Base-by-base conservation (phyloP, 2,888 invertebrate genomes). In the Protonemura montana region DNA sequence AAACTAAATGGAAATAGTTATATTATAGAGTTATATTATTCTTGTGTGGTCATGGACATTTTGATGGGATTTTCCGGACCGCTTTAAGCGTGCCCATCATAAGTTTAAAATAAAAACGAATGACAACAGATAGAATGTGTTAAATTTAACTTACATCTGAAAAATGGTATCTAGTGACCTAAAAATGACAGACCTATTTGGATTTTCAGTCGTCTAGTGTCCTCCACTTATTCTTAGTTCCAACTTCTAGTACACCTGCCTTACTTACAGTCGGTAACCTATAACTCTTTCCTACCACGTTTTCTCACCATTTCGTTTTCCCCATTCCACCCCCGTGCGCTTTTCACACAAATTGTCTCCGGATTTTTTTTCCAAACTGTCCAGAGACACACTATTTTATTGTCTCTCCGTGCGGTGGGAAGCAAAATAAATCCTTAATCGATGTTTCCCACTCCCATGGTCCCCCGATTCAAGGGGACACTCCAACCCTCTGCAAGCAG, bases 381-480 rank as follows among this genome's bases (percentile, higher is more conserved):
- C 59, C 59, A 21, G 59, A 59, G 59, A 13, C 59, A 59, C 59
- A 59, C 59, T 59, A 59, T 59, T 59, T 59, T 59, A 59, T 59
- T 59, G 59, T 59, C 59, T 59, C 59, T 59, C 13, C 59, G 59
- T 59, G 59, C 59, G 59, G 59, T 21, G 59, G 13, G 13, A 59
- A 59, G 59, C 59, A 59, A 59, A 59, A 59, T 59, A 59, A 59
- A 59, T 59, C 59, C 59, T 21, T 59, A 59, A 59, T 59, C 59
- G 59, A 59, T 59, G 59, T 59, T 59, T 59, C 59, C 59, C 59
- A 21, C 59, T 35, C 35, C 35, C 10, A 3, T 35, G n/a, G n/a
- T 35, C 10, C 35, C 35, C 35, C 5, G 35, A 6, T 35, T 35
- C 35, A 6, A 35, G 59, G 59, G 16, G 59, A 1, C 13, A 21